These are phyloP conservation scores for Cyanistes caeruleus DNA, from an alignment of 2,113 vertebrate genomes.

Conservation along the genomic window DNA sequence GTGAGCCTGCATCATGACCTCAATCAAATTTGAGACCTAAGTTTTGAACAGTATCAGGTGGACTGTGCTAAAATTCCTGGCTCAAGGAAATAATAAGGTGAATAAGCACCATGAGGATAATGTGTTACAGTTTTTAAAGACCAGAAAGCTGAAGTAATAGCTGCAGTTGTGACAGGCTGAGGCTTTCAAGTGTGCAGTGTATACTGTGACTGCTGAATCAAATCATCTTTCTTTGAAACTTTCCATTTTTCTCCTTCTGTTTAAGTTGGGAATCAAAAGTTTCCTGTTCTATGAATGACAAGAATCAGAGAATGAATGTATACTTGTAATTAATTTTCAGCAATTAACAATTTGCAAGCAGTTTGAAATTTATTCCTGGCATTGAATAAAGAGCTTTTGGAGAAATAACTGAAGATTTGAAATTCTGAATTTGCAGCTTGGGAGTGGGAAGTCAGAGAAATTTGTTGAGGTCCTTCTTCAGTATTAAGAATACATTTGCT, in stretches of 20 bases:
- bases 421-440: not conserved
- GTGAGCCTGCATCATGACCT: not conserved
- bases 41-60: not conserved
- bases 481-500: not conserved
- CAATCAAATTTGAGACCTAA: not conserved
- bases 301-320: not conserved
- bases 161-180: not conserved
- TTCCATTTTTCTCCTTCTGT: not conserved
- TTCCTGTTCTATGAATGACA: not conserved
- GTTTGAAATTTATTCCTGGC: not conserved
- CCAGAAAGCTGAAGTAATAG: not conserved
- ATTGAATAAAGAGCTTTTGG: not conserved
- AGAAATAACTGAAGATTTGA: not conserved
- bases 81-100: not conserved
- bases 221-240: not conserved
- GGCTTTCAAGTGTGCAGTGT: not conserved
- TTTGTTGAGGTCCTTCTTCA: not conserved
- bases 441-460: not conserved
- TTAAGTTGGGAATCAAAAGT: slow-evolving; percentile 9
- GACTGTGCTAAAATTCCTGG: not conserved
- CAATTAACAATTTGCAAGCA: not conserved
- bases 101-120: not conserved
- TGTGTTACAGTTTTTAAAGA: not conserved
- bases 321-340: not conserved
- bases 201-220: not conserved